These are phyloP conservation scores for Tenrec ecaudatus DNA, from an alignment of 2,113 vertebrate genomes.

Conservation along the genomic window DNA sequence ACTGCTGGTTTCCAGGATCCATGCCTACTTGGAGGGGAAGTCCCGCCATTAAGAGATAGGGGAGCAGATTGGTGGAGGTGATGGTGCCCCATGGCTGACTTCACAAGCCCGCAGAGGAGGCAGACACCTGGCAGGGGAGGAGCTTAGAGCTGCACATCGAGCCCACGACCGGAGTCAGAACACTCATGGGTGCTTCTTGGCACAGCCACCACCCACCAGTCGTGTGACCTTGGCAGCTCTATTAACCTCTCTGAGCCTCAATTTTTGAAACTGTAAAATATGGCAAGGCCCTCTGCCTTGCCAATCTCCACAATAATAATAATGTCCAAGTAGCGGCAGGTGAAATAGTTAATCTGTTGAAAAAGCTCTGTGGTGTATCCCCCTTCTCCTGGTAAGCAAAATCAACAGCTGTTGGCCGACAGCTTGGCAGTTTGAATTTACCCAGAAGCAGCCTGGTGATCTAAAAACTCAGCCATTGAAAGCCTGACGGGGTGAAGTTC, in stretches of 20 bases:
- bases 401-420: neutral
- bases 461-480: neutral
- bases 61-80: slow-evolving; percentile 59
- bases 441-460: neutral
- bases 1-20: slow-evolving; percentile 69
- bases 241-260: slow-evolving; percentile 3
- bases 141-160: neutral
- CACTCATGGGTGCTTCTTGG: neutral
- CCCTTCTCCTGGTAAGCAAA: neutral
- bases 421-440: neutral
- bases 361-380: neutral
- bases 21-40: slow-evolving; percentile 69
- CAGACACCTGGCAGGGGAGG: neutral
- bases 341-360: neutral
- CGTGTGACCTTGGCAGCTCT: slow-evolving; percentile 19
- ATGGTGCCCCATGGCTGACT: slow-evolving; percentile 52
- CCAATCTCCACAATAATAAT: too few relatives aligned
- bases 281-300: neutral
- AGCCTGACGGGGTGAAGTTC: neutral
- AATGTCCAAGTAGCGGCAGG: neutral
- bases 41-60: slow-evolving; percentile 75
- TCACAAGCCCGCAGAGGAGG: neutral
- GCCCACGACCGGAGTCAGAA: neutral
- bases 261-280: slow-evolving; percentile 21
- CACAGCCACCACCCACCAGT: neutral